Conservation (phyloP, 2,888 invertebrate genomes). For the Eristalis pertinax region DNA sequence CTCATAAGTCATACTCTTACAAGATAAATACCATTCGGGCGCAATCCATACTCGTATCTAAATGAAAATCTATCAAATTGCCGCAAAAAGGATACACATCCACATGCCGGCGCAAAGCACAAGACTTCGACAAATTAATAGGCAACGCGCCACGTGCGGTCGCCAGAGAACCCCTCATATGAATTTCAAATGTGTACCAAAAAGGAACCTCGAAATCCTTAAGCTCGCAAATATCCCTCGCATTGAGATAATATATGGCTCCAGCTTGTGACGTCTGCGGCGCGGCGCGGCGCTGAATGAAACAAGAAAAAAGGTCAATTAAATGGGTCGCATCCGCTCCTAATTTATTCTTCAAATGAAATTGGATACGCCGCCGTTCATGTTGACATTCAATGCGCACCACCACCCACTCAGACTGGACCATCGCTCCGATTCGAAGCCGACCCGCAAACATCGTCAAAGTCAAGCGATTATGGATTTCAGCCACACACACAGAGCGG, state of each 20-base stretch:
- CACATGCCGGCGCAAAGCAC: neutral
- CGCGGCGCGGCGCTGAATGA: neutral
- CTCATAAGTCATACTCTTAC: conserved; percentile 13
- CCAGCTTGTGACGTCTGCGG: neutral
- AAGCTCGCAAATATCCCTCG: neutral
- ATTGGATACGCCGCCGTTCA: conserved; percentile 18
- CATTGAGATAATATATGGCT: neutral
- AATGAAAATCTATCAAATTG: neutral
- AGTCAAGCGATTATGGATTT: neutral
- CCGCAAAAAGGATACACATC: neutral
- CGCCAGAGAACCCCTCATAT: neutral
- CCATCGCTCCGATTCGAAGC: neutral
- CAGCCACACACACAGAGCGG: neutral
- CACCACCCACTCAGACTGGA: neutral
- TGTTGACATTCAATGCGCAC: conserved; percentile 14
- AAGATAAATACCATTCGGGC: conserved; percentile 8
- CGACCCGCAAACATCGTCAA: neutral
- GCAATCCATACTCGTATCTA: conserved; percentile 1
- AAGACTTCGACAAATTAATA: conserved; percentile 1
- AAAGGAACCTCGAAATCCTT: neutral
- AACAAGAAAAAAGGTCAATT: conserved; percentile 28
- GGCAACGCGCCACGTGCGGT: neutral
- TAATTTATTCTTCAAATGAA: conserved; percentile 30
- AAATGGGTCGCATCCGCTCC: conserved; percentile 6
- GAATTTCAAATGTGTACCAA: neutral